Evolutionary conservation across 2,113 vertebrate genomes (phyloP).

Genomic region (Peromyscus polionotus): DNA sequence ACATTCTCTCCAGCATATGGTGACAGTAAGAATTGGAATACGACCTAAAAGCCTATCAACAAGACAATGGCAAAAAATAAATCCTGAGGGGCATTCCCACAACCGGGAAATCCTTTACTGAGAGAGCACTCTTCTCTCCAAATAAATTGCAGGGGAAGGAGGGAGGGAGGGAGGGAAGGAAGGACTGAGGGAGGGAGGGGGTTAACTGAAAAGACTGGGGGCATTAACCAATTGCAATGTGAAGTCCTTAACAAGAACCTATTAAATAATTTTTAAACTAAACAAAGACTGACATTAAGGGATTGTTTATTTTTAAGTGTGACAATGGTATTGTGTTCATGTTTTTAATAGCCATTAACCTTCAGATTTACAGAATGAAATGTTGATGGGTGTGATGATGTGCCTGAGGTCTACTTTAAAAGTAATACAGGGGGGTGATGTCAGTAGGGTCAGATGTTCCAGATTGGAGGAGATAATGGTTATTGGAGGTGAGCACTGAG

Average conservation of each 20-base stretch:
- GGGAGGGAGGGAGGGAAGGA: background rate
- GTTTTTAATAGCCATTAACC: constrained; percentile 1
- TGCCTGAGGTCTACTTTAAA: background rate
- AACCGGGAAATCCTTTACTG: background rate
- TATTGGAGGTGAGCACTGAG: background rate
- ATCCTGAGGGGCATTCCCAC: background rate
- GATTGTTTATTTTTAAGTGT: background rate
- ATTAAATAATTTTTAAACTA: constrained; percentile 24
- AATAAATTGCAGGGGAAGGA: background rate
- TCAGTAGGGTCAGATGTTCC: background rate
- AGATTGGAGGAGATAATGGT: background rate
- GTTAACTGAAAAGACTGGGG: background rate
- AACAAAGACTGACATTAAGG: background rate
- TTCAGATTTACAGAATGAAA: constrained; percentile 31
- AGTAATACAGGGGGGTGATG: background rate
- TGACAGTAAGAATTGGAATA: background rate
- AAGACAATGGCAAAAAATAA: background rate
- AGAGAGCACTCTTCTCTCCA: background rate
- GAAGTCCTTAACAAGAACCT: background rate
- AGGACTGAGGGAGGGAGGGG: too few relatives aligned
- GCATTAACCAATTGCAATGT: background rate
- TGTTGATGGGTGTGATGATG: background rate
- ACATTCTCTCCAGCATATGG: background rate
- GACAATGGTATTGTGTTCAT: background rate
- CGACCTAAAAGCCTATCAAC: background rate